A percentile compares a stretch with the other conserved stretches of the same genome.
phyloP scores from a whole-genome alignment of 1,140 invertebrate species.

The Macrocentrus cingulum region DNA sequence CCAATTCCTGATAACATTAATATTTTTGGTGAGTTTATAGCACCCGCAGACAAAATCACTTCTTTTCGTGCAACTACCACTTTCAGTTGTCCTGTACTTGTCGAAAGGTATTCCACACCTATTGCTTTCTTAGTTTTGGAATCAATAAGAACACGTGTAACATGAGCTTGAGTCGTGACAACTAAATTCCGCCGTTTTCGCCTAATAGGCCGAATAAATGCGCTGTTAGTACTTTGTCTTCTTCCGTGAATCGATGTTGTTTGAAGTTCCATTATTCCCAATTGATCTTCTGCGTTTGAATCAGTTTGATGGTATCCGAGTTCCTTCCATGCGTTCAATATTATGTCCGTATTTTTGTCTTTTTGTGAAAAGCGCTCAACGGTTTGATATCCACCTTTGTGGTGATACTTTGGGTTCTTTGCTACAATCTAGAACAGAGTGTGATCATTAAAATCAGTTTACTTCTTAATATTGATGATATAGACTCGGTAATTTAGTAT shows the following conservation, averaged over 20 bases:
- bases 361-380: constrained; percentile 66
- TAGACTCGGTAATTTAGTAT: too few species aligned
- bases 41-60: constrained; percentile 78
- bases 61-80: constrained; percentile 70
- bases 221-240: constrained; percentile 71
- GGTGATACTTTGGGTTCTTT: constrained; percentile 60
- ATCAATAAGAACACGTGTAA: constrained; percentile 75
- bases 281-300: constrained; percentile 60
- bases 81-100: constrained; percentile 57
- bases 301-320: constrained; percentile 61
- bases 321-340: constrained; percentile 65
- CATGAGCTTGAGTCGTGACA: constrained; percentile 70
- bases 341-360: constrained; percentile 60
- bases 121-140: constrained; percentile 66
- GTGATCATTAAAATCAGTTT: too few species aligned
- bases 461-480: too few species aligned
- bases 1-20: constrained; percentile 89
- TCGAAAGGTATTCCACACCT: constrained; percentile 37
- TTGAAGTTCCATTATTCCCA: constrained; percentile 64
- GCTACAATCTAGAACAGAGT: constrained; percentile 37
- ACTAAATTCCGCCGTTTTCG: constrained; percentile 70
- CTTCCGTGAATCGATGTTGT: constrained; percentile 64
- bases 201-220: constrained; percentile 73
- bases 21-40: constrained; percentile 80
- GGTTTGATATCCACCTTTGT: constrained; percentile 62